Evolutionary conservation across 2,113 vertebrate species (phyloP), one percentile per base, ranked within the genome.

Genomic region (Nothoprocta perdicaria): DNA sequence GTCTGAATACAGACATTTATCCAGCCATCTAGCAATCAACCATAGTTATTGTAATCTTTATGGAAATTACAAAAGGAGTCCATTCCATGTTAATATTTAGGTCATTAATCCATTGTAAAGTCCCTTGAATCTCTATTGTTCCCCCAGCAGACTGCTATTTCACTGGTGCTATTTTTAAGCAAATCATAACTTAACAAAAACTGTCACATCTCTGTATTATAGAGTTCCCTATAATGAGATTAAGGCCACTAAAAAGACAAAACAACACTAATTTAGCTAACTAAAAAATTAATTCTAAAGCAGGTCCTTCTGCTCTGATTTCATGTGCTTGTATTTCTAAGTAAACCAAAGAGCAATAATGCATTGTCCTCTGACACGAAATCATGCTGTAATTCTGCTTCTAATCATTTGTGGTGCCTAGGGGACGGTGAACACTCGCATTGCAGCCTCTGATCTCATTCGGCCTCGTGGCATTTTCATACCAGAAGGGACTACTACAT

Each of bases 291-390:
- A 84, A 82, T 88, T 78, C 90, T 86, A 31, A 82, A 84, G 74
- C 57, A 53, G 48, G 71, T 91, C 84, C 15, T 35, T 45, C 69
- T 69, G 27, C 73, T 78, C 80, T 86, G 83, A 95, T 75, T 91
- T 86, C 68, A 40, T 35, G 74, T 88, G 16, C 58, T 73, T 88
- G 65, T 52, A 93, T 83, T 88, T 60, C 58, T 78, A 48, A 93
- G 88, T 92, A 91, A 95, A 93, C 95, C 84, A 94, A 95, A 80
- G 40, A 53, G 66, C 61, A 90, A 86, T 89, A 95, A 90, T 86
- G 72, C 67, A 84, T 62, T 92, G 86, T 94, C 67, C 81, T 92
- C 84, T 93, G 86, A 78, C 86, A 86, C 84, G 88, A 95, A 95
- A 90, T 93, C 93, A 86, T 0, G 12, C 83, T 76, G 3, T 94